Conservation (phyloP, 2,113 vertebrate species). For the Cyprinodon tularosa region DNA sequence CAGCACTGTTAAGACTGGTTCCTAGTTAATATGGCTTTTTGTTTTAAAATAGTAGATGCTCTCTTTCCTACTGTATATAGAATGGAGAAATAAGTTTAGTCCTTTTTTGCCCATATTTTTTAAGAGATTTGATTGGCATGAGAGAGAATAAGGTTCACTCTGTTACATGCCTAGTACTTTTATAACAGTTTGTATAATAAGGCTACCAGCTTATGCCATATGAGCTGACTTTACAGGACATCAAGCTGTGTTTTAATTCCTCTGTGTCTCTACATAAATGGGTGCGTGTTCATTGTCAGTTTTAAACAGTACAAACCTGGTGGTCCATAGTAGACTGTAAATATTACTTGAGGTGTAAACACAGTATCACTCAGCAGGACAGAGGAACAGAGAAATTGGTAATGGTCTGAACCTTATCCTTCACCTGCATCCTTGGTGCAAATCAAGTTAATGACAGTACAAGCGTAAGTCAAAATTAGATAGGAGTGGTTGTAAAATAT, state of each 20-base stretch:
- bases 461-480: slow-evolving; percentile 1
- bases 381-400: slow-evolving; percentile 23
- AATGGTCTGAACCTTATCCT: not conserved
- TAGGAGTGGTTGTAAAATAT: slow-evolving; percentile 4
- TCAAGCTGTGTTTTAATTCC: slow-evolving; percentile 21
- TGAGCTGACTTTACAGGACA: slow-evolving; percentile 31
- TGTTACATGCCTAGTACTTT: slow-evolving; percentile 35
- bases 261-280: slow-evolving; percentile 19
- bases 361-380: slow-evolving; percentile 37
- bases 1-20: not conserved
- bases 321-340: slow-evolving; percentile 68
- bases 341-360: slow-evolving; percentile 64
- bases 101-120: slow-evolving; percentile 6
- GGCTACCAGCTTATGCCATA: slow-evolving; percentile 31
- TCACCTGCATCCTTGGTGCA: not conserved
- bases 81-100: not conserved
- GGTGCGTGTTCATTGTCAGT: slow-evolving; percentile 26
- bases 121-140: slow-evolving; percentile 19
- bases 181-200: slow-evolving; percentile 21
- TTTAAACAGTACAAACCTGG: slow-evolving; percentile 57
- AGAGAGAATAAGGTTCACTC: slow-evolving; percentile 14
- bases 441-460: not conserved
- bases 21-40: not conserved
- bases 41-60: not conserved
- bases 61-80: not conserved